Conservation (phyloP, 2,113 vertebrate genomes). For the Anguilla japonica region DNA sequence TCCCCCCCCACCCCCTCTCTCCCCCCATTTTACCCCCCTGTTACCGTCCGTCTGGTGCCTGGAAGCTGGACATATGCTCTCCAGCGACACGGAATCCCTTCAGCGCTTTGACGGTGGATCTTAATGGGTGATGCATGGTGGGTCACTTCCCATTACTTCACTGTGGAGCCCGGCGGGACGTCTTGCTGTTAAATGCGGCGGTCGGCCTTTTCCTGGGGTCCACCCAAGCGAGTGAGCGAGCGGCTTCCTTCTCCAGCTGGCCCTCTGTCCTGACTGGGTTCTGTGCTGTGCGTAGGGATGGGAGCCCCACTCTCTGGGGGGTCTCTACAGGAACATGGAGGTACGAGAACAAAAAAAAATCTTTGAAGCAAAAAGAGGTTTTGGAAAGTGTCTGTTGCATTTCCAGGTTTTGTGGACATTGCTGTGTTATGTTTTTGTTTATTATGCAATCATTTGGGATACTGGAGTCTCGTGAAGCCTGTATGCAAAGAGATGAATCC, state of each 20-base stretch:
- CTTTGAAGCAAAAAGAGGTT: too few species aligned
- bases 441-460: too few species aligned
- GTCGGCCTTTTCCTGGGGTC: not conserved
- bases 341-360: too few species aligned
- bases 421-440: too few species aligned
- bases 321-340: too few species aligned
- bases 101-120: not conserved
- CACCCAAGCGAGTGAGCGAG: not conserved
- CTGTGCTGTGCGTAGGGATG: not conserved
- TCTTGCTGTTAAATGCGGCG: not conserved
- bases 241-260: not conserved
- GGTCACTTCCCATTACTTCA: not conserved
- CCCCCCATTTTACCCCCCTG: not conserved
- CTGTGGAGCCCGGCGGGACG: not conserved
- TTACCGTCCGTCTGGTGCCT: not conserved
- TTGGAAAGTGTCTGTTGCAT: too few species aligned
- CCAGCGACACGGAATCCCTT: not conserved
- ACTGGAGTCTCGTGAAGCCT: too few species aligned
- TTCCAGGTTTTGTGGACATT: too few species aligned
- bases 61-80: not conserved
- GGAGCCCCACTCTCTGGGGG: too few species aligned
- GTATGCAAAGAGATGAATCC: too few species aligned
- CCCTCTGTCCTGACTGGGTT: not conserved
- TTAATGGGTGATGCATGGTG: not conserved
- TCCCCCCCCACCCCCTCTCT: not conserved